Conservation (phyloP, 2,888 invertebrate species). For the Orchesella flavescens region DNA sequence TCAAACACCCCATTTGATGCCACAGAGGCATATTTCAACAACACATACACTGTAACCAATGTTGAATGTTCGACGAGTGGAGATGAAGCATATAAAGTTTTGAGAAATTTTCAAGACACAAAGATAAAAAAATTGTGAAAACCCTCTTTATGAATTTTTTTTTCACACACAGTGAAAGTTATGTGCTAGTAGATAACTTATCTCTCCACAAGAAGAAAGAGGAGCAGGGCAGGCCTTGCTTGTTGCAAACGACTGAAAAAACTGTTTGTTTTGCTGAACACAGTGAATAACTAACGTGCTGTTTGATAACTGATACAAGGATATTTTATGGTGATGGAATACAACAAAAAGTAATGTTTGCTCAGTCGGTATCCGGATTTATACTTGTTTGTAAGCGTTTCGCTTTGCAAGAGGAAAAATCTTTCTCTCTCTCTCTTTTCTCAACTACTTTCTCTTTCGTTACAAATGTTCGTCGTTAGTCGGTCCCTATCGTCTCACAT, state of each 20-base stretch:
- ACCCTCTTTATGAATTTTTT: too few relatives aligned
- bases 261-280: too few relatives aligned
- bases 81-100: too few relatives aligned
- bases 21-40: not conserved
- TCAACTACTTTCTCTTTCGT: conserved; percentile 46
- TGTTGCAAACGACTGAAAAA: too few relatives aligned
- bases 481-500: conserved; percentile 53
- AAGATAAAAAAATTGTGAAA: not conserved
- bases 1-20: conserved; percentile 56
- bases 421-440: conserved; percentile 42
- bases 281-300: conserved; percentile 13
- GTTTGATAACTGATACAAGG: conserved; percentile 26
- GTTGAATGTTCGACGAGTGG: too few relatives aligned
- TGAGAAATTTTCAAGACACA: conserved; percentile 6
- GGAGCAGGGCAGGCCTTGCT: too few relatives aligned
- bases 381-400: conserved; percentile 47
- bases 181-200: too few relatives aligned
- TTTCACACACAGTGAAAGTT: too few relatives aligned
- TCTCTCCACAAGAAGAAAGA: too few relatives aligned
- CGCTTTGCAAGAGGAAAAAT: conserved; percentile 37
- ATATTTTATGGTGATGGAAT: conserved; percentile 38
- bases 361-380: conserved; percentile 45
- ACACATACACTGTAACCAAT: too few relatives aligned
- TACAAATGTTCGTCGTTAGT: conserved; percentile 41
- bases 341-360: conserved; percentile 41